Percentiles rank a stretch among this genome's conserved stretches.
These are phyloP conservation scores for Chaetophractus vellerosus DNA, from an alignment of 2,797 vertebrate genomes.

Conservation along the genomic window DNA sequence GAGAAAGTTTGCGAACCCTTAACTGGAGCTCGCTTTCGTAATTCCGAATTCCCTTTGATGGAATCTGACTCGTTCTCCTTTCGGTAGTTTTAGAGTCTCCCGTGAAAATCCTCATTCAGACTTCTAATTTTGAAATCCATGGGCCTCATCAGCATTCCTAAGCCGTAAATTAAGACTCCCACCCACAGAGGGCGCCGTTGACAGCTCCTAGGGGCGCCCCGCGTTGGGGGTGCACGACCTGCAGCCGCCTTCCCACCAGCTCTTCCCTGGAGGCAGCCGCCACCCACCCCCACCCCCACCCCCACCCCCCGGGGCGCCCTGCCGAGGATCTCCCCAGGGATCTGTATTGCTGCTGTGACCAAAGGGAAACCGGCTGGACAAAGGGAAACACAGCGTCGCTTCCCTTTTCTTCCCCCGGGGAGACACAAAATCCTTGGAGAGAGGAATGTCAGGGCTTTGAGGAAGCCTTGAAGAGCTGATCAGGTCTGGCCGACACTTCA, in stretches of 20 bases:
- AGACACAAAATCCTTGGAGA: neutral
- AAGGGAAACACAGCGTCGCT: too few relatives aligned
- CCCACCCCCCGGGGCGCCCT: too few relatives aligned
- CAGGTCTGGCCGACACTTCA: neutral
- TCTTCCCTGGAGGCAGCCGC: neutral
- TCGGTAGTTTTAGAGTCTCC: neutral
- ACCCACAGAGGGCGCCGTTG: conserved; percentile 55
- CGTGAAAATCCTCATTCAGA: neutral
- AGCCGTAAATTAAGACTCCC: neutral
- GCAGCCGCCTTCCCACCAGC: neutral
- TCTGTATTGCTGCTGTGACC: neutral
- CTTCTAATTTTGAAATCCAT: neutral
- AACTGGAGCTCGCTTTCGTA: neutral
- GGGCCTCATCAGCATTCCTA: neutral
- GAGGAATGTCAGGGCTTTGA: neutral
- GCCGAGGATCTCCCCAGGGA: neutral
- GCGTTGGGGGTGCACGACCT: neutral
- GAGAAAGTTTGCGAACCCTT: neutral
- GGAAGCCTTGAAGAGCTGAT: neutral
- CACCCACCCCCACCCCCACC: too few relatives aligned
- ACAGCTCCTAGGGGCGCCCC: neutral
- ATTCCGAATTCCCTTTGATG: neutral
- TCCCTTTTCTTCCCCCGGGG: neutral
- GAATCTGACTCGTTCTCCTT: neutral
- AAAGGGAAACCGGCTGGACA: neutral